Conservation (phyloP, 2,113 vertebrate genomes). For the Ifrita kowaldi region DNA sequence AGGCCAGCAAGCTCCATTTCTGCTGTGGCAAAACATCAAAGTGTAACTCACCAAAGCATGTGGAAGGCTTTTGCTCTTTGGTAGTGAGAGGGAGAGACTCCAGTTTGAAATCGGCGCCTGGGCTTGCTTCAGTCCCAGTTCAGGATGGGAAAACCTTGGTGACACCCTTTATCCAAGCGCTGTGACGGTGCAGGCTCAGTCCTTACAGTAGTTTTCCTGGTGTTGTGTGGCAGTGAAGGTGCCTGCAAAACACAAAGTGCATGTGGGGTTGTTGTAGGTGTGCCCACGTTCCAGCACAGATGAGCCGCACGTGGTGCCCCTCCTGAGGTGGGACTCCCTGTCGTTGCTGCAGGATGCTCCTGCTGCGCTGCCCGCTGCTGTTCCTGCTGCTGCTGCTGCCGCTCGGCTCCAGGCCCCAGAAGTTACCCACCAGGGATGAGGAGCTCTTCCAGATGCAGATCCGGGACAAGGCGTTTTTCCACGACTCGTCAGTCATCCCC, state of each 20-base stretch:
- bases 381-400: constrained; percentile 73
- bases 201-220: background rate
- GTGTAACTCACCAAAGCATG: background rate
- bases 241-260: background rate
- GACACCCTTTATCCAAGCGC: background rate
- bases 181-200: fast-evolving
- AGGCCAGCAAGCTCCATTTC: background rate
- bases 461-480: constrained; percentile 88
- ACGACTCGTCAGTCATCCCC: constrained; percentile 90
- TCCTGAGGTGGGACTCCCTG: background rate
- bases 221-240: background rate
- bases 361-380: constrained; percentile 57
- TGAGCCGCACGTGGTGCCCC: background rate
- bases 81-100: background rate
- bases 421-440: constrained; percentile 93
- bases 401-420: constrained; percentile 78
- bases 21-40: background rate
- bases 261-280: fast-evolving
- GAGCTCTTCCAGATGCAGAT: constrained; percentile 98
- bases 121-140: background rate
- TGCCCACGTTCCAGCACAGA: background rate
- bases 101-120: fast-evolving
- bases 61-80: background rate
- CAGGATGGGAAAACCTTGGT: background rate
- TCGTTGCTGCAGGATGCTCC: constrained; percentile 82